Base-by-base conservation (phyloP, 2,797 vertebrate genomes). In the Rhinichthys osculus region DNA sequence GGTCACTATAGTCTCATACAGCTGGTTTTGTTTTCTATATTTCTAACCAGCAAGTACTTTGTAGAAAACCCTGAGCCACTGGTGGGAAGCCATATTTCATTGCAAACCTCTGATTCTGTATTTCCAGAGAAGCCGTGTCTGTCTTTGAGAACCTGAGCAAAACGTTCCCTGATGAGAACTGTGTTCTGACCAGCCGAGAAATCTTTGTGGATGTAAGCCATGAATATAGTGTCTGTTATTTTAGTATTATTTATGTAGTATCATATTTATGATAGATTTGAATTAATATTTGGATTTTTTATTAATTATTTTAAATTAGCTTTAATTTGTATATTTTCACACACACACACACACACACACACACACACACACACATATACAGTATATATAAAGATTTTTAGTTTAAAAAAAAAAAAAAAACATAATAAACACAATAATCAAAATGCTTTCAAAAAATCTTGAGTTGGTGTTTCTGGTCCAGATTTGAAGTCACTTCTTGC, bases 101-200 rank as follows among this genome's bases (percentile, higher is more conserved):
- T 69, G 13, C 59, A 19, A 70, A 35, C 27, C 9, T 27, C 27
- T 66, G 27, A 69, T 44, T 87, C 16, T 64, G 40, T 52, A 30
- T 81, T 94, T 93, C 78, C 87, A 98, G 97, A 92, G 97, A 97
- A 73, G 94, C 90, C 3, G 71, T 95, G 86, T 90, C 92, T 52
- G 77, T 89, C 38, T 98, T 98, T 87, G 94, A 96, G 54, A 95
- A 95, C 73, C 92, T 98, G 77, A 97, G 96, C 0, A 95, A 97
- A 90, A 97, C 96, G 7, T 98, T 98, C 87, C 97, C 97, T 0
- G 97, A 97, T 42, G 97, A 97, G 88, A 96, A 97, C 92, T 97
- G 96, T 86, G 95, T 97, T 59, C 89, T 97, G 50, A 95, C 93
- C 87, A 96, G 93, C 91, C 92, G 96, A 89, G 96, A 96, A 91